Percentiles rank a stretch among this genome's conserved stretches.
Conservation (phyloP, 2,113 vertebrate species). For the Phaethornis superciliosus region DNA sequence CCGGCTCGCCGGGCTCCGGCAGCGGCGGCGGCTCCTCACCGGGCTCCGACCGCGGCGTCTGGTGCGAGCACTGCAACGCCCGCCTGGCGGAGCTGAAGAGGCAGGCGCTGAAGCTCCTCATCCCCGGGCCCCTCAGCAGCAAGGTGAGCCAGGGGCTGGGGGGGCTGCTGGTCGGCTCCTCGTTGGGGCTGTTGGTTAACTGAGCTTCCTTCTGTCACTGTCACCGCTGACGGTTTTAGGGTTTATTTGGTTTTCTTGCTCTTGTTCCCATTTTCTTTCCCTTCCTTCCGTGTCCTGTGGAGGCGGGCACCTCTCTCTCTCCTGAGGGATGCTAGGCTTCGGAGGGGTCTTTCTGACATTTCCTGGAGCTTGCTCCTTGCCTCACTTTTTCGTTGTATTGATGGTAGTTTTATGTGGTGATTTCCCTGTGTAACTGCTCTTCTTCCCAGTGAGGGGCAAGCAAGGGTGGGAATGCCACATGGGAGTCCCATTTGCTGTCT, state of each 20-base stretch:
- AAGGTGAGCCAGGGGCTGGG: slow-evolving; percentile 79
- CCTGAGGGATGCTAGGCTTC: neutral
- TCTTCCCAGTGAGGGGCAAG: neutral
- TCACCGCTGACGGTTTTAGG: no score
- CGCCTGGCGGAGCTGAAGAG: slow-evolving; percentile 94
- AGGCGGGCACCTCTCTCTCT: neutral
- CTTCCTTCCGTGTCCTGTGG: neutral
- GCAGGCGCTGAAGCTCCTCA: slow-evolving; percentile 91
- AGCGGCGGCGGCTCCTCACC: slow-evolving; percentile 95
- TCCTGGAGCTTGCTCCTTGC: neutral
- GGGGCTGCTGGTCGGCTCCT: neutral
- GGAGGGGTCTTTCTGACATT: neutral
- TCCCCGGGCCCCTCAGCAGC: slow-evolving; percentile 89
- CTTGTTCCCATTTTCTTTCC: neutral
- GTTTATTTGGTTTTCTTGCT: neutral
- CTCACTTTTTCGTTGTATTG: neutral
- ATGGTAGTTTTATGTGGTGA: neutral
- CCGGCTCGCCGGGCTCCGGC: slow-evolving; percentile 94
- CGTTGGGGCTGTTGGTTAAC: neutral
- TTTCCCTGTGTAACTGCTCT: fast-evolving
- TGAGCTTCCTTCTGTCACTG: neutral
- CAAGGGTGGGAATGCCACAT: neutral
- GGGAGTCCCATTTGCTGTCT: neutral
- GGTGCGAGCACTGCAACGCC: slow-evolving; percentile 95
- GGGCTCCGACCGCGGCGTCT: slow-evolving; percentile 91